phyloP scores from a whole-genome alignment of 2,113 vertebrate genomes.

The Amphilophus citrinellus region DNA sequence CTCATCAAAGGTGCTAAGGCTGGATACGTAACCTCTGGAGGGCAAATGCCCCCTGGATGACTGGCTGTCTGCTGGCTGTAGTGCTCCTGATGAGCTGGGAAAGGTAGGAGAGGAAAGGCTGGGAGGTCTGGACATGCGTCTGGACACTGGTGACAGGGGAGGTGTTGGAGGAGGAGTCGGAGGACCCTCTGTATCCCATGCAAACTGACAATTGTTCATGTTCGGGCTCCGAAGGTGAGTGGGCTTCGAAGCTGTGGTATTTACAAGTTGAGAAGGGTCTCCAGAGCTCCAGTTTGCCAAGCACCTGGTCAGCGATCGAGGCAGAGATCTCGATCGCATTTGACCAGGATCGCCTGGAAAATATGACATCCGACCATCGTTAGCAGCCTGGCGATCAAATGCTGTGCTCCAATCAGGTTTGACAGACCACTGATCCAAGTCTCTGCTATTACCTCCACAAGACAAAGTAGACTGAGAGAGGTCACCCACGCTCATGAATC shows the following conservation, averaged over 20 bases:
- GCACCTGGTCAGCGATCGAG: constrained; percentile 64
- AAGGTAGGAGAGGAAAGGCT: constrained; percentile 63
- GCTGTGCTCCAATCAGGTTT: constrained; percentile 19
- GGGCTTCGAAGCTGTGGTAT: constrained; percentile 15
- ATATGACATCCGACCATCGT: background rate
- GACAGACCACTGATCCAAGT: constrained; percentile 34
- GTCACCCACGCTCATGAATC: constrained; percentile 74
- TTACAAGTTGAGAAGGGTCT: constrained; percentile 2
- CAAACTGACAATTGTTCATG: constrained; percentile 46
- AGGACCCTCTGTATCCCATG: constrained; percentile 66
- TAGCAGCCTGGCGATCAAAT: background rate
- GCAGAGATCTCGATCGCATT: constrained; percentile 69
- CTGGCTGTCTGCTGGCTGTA: constrained; percentile 62
- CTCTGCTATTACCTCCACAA: constrained; percentile 14
- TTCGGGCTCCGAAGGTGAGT: constrained; percentile 38
- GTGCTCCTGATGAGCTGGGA: constrained; percentile 69
- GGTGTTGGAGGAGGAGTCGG: constrained; percentile 80
- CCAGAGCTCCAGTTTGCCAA: constrained; percentile 63
- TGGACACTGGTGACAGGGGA: constrained; percentile 66
- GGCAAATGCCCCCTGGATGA: constrained; percentile 71
- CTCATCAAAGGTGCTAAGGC: constrained; percentile 82
- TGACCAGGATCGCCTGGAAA: constrained; percentile 44
- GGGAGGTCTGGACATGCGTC: constrained; percentile 70
- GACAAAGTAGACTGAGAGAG: constrained; percentile 51
- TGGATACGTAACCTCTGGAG: constrained; percentile 71